These are phyloP conservation scores for Petrocephalus schoutedeni DNA, from an alignment of 2,797 vertebrate genomes.

Conservation along the genomic window DNA sequence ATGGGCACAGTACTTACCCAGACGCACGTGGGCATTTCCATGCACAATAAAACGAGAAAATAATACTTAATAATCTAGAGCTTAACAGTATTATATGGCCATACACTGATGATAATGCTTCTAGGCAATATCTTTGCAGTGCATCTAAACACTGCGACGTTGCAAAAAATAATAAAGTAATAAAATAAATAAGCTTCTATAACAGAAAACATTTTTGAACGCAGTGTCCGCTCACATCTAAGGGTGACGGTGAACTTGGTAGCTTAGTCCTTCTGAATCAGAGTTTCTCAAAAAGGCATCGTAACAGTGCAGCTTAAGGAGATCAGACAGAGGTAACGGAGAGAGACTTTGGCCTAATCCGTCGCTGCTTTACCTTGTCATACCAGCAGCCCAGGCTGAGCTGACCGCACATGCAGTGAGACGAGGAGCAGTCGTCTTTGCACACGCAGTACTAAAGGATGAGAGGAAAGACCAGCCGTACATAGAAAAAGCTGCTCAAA, in stretches of 20 bases:
- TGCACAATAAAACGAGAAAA: not conserved
- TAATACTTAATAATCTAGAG: too few species aligned
- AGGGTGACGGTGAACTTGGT: too few species aligned
- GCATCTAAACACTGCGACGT: not conserved
- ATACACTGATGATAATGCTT: not conserved
- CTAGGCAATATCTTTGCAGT: not conserved
- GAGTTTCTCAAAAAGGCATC: not conserved
- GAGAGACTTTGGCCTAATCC: not conserved
- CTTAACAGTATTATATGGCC: not conserved
- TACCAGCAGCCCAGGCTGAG: slow-evolving; percentile 96
- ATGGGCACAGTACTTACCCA: not conserved
- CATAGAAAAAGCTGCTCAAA: not conserved
- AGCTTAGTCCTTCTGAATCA: not conserved
- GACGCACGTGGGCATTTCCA: not conserved
- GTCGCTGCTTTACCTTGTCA: slow-evolving; percentile 64
- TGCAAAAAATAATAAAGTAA: not conserved
- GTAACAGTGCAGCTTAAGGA: not conserved
- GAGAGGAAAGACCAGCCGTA: slow-evolving; percentile 15
- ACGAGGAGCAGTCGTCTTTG: slow-evolving; percentile 88
- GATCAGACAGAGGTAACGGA: not conserved
- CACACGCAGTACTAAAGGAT: slow-evolving; percentile 83
- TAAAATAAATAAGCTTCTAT: too few species aligned
- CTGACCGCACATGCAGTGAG: slow-evolving; percentile 89
- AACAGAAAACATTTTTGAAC: too few species aligned
- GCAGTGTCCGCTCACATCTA: too few species aligned